These are phyloP conservation scores for Saxidomus purpurata DNA, from an alignment of 1,140 invertebrate genomes.

Conservation along the genomic window DNA sequence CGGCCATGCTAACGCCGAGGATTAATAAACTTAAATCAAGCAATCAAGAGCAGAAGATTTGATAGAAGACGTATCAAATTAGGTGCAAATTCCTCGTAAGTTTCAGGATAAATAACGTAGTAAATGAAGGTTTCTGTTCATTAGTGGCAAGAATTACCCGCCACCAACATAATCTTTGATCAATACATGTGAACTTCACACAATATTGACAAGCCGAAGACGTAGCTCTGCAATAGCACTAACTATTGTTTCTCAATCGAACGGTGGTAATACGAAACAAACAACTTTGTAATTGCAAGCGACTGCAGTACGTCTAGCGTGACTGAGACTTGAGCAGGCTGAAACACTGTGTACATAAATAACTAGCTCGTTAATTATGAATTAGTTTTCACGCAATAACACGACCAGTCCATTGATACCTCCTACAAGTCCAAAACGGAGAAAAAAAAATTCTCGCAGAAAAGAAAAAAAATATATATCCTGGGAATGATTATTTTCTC, in stretches of 20 bases:
- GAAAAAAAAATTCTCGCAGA: background rate
- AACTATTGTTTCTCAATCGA: background rate
- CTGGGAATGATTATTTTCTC: background rate
- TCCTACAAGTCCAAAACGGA: background rate
- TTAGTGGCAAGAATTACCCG: background rate
- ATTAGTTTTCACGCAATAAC: constrained; percentile 9
- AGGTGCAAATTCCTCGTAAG: background rate
- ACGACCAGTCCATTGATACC: background rate
- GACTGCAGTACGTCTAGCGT: background rate
- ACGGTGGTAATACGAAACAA: background rate
- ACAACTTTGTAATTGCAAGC: background rate
- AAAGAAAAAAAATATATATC: background rate
- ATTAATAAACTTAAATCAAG: background rate
- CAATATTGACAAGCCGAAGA: background rate
- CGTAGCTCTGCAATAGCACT: background rate
- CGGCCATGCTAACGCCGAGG: no score
- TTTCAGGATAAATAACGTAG: background rate
- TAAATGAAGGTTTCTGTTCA: background rate
- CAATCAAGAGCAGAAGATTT: background rate
- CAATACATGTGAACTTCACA: constrained; percentile 19
- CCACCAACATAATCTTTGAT: constrained; percentile 12
- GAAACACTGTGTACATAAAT: constrained; percentile 12
- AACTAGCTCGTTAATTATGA: constrained; percentile 30
- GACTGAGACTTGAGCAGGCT: background rate
- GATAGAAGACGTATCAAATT: background rate